A percentile compares a stretch with the other conserved stretches of the same genome.
Conservation (phyloP, 1,140 invertebrate genomes). For the Cephus cinctus region DNA sequence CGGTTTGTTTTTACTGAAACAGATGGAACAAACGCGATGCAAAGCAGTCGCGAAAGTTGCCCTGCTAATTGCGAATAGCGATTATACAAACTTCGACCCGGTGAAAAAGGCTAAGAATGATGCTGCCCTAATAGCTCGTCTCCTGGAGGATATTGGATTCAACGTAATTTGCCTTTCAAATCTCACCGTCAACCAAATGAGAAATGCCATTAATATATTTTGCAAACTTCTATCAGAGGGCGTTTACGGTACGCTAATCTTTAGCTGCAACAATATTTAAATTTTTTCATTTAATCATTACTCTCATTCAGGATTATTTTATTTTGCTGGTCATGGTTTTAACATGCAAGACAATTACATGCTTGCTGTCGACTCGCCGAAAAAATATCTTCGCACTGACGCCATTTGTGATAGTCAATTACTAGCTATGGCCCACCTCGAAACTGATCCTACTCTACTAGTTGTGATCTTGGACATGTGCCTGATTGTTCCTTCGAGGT, state of each 20-base stretch:
- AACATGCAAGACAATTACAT: slow-evolving; percentile 49
- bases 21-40: slow-evolving; percentile 32
- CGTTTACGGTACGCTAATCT: slow-evolving; percentile 35
- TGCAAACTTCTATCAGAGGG: slow-evolving; percentile 32
- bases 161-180: slow-evolving; percentile 41
- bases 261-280: slow-evolving; percentile 1
- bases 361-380: slow-evolving; percentile 42
- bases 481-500: slow-evolving; percentile 39
- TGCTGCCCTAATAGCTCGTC: slow-evolving; percentile 35
- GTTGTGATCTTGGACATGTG: slow-evolving; percentile 49
- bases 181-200: slow-evolving; percentile 40
- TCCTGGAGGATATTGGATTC: slow-evolving; percentile 44
- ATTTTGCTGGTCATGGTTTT: slow-evolving; percentile 51
- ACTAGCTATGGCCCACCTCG: slow-evolving; percentile 30
- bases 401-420: slow-evolving; percentile 46
- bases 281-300: slow-evolving; percentile 6
- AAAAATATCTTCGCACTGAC: slow-evolving; percentile 34
- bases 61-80: slow-evolving; percentile 44
- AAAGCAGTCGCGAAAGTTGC: slow-evolving; percentile 45
- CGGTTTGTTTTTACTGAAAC: neutral
- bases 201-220: slow-evolving; percentile 39
- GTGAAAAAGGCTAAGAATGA: slow-evolving; percentile 42
- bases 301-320: slow-evolving; percentile 38
- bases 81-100: slow-evolving; percentile 34
- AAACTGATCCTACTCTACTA: slow-evolving; percentile 41